Conservation (phyloP, 2,888 invertebrate species). For the Troilus luridus region DNA sequence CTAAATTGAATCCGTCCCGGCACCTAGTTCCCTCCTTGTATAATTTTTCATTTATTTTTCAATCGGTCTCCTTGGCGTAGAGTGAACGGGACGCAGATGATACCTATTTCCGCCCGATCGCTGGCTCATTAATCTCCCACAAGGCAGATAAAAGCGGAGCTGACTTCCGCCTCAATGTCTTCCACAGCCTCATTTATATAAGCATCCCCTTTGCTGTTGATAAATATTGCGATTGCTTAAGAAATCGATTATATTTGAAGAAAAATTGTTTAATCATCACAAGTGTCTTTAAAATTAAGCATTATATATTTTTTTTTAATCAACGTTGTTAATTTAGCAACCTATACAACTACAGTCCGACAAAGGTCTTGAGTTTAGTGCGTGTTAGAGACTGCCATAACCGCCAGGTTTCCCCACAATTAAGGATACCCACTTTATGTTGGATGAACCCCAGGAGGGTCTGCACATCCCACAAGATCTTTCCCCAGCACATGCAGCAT, state of each 20-base stretch:
- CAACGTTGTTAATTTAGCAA: too few species aligned
- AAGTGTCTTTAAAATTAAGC: too few species aligned
- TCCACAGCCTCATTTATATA: not conserved
- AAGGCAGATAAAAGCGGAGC: slow-evolving; percentile 11
- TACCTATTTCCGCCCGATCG: slow-evolving; percentile 47
- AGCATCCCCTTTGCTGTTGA: not conserved
- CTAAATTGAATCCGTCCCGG: slow-evolving; percentile 56
- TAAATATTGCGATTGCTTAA: not conserved
- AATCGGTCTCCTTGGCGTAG: slow-evolving; percentile 60
- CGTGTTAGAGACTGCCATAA: too few species aligned
- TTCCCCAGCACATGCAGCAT: too few species aligned
- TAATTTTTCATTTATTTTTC: slow-evolving; percentile 65
- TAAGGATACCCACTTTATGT: too few species aligned
- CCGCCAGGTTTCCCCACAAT: too few species aligned
- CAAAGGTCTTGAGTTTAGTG: too few species aligned
- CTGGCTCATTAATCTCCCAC: slow-evolving; percentile 36
- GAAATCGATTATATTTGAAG: not conserved
- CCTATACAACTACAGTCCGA: too few species aligned
- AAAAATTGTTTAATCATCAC: not conserved
- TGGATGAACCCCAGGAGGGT: too few species aligned
- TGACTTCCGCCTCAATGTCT: slow-evolving; percentile 43
- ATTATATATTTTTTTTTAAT: too few species aligned
- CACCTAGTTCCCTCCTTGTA: slow-evolving; percentile 58
- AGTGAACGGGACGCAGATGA: slow-evolving; percentile 29
- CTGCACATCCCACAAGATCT: too few species aligned